Evolutionary conservation across 2,113 vertebrate species (phyloP).

Genomic region (Oreotrochilus melanogaster): DNA sequence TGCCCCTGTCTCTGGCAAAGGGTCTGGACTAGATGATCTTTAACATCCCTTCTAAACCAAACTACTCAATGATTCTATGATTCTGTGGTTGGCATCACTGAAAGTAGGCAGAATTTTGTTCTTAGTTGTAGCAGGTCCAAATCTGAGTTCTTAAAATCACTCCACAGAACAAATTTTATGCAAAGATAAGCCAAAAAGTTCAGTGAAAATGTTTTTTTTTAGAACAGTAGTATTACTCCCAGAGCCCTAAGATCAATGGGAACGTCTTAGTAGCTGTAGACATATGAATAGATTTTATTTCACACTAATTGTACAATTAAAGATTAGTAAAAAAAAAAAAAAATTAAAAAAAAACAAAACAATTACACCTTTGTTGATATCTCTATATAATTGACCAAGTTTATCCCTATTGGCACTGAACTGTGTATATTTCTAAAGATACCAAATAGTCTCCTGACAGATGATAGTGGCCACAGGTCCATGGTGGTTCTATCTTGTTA

Average conservation of each 20-base stretch:
- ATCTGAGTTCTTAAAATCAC: background rate
- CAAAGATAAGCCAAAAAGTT: background rate
- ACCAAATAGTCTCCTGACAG: background rate
- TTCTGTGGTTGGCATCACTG: background rate
- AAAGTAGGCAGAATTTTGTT: background rate
- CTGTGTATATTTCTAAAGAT: background rate
- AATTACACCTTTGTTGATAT: background rate
- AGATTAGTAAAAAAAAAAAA: background rate
- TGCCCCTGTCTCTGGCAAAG: background rate
- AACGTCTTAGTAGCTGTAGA: background rate
- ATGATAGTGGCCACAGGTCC: background rate
- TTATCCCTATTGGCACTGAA: background rate
- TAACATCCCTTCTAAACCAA: background rate
- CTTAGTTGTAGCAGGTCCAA: background rate
- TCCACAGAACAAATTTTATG: background rate
- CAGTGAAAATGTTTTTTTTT: background rate
- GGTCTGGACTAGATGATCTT: background rate
- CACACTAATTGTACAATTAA: background rate
- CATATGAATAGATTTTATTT: background rate
- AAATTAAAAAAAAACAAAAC: background rate
- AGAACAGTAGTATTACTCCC: background rate
- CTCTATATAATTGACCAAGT: background rate
- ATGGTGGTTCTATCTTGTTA: background rate
- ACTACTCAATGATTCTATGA: background rate
- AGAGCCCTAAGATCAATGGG: background rate